These are phyloP conservation scores for Megaceryle alcyon DNA, from an alignment of 2,797 vertebrate genomes.

Conservation along the genomic window DNA sequence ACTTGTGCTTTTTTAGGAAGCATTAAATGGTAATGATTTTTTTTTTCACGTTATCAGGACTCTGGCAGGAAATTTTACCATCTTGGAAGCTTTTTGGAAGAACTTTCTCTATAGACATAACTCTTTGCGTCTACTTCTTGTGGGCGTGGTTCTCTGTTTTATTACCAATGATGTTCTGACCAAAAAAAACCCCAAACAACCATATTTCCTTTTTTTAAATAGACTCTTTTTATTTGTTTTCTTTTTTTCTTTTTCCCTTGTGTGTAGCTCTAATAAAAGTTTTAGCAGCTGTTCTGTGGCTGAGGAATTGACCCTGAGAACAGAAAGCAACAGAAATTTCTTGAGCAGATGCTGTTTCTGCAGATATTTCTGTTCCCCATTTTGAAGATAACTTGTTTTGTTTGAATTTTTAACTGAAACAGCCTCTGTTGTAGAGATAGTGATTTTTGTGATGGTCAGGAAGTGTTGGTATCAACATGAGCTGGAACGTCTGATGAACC, in stretches of 20 bases:
- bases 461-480: neutral
- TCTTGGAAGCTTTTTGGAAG: neutral
- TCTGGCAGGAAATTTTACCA: neutral
- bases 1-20: neutral
- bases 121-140: neutral
- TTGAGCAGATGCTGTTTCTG: neutral
- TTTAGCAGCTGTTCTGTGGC: slow-evolving; percentile 14
- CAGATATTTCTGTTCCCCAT: neutral
- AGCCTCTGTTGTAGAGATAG: neutral
- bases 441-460: neutral
- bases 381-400: neutral
- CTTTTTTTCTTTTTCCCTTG: neutral
- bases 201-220: neutral
- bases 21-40: neutral
- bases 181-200: neutral
- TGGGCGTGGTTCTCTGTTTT: neutral
- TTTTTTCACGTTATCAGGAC: neutral
- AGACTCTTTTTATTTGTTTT: neutral
- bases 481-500: neutral
- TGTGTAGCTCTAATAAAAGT: neutral
- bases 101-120: neutral
- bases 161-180: neutral
- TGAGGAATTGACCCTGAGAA: neutral
- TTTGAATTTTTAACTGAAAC: neutral
- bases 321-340: neutral